Evolutionary conservation across 2,888 invertebrate species (phyloP), one percentile per base, ranked within the genome.

Genomic region (Teleiodes luculella): DNA sequence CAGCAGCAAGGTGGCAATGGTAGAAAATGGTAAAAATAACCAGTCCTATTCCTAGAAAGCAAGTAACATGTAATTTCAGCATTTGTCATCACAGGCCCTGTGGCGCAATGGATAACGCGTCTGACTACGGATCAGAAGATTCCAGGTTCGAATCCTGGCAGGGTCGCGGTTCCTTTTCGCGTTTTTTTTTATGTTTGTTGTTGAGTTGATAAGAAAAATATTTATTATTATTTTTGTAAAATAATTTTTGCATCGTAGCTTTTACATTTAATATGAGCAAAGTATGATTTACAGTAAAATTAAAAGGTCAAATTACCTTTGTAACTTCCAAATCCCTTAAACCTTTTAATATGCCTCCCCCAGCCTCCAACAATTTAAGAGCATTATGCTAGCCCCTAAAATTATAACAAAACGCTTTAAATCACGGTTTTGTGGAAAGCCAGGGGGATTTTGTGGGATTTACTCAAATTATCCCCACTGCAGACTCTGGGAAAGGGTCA

Each of bases 91-190:
- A 55, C 20, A n/a, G 91, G 91, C 91, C 91, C 86, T 91, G 91
- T 91, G 91, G 91, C 91, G 91, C 91, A 91, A 91, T 78, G 91
- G 90, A 92, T 92, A 92, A 92, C 92, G 92, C 92, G 92, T 92
- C 92, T 92, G 92, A 92, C 92, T 92, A 92, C 92, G 92, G 91
- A 92, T 92, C 92, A 92, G 91, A 91, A 91, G 90, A 91, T 91
- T 91, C 90, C 92, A 92, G 91, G 87, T 91, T 91, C 91, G 91
- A 91, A 91, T 91, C 91, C 91, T 91, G 91, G 91, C 91, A 91
- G 85, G 90, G 90, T 91, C 91, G 90, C 64, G 1, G 91, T 91
- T 91, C 6, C 6, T 24, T 4, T 24, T 24, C 6, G 24, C 6
- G 24, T 6, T 24, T 24, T 24, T 24, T 24, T 24, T 24, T 24